Evolutionary conservation across 2,888 invertebrate genomes (phyloP), one percentile per base, ranked within the genome.

Genomic region (Folsomia candida): DNA sequence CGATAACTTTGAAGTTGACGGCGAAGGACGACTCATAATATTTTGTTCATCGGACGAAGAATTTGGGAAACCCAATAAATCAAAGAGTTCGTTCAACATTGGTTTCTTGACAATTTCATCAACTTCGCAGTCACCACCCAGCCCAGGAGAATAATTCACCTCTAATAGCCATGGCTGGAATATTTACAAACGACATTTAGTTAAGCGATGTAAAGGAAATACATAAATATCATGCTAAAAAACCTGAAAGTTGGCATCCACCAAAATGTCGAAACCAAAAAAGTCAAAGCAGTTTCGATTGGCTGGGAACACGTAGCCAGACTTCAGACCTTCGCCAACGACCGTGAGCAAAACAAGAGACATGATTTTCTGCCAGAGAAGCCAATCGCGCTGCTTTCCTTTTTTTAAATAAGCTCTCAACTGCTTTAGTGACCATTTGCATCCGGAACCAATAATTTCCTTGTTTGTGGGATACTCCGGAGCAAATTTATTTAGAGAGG

Each of bases 81-180:
- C 92, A 79, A 93, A 91, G 81, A 93, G 85, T 81, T 93, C 92
- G 82, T 93, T 92, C 20, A 93, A 84, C 87, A 93, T 87, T 2
- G 92, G 91, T 80, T 91, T 91, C 82, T 93, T 93, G 24, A 93
- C 92, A 20, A 87, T 84, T 22, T 89, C 86, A 81, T 93, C 93
- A 0, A 90, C 89, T 81, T 91, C 90, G 81, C 92, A 92, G 82
- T 93, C 92, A 37, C 90, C 89, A 24, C 89, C 89, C 20, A 93
- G 83, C 0, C 92, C 92, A 18, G 93, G 93, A 71, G 92, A 92
- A 28, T 91, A 83, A 80, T 92, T 92, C n/a, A 94, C 94, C 87
- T 95, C 95, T 70, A 95, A 84, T 22, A 95, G 85, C 94, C 94
- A 95, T 0, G 95, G 94, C 77, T 91, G 89, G n/a, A n/a, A n/a